A percentile compares a stretch with the other conserved stretches of the same genome.
These are phyloP conservation scores for Notarius lentiginosus DNA, from an alignment of 2,113 vertebrate genomes.

Conservation along the genomic window DNA sequence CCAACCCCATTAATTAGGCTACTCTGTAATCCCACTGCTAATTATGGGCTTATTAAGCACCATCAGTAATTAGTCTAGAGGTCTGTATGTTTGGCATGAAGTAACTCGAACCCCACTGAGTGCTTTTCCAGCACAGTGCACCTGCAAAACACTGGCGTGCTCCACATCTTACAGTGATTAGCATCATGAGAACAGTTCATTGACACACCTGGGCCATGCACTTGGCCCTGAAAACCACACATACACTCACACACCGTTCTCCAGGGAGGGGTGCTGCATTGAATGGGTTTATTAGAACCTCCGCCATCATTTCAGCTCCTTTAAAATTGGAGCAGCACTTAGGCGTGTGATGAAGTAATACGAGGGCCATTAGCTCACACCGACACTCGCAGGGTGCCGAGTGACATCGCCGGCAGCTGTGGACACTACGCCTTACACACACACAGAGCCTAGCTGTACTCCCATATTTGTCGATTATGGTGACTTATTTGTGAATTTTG, in stretches of 20 bases:
- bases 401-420: slow-evolving; percentile 77
- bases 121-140: slow-evolving; percentile 26
- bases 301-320: slow-evolving; percentile 67
- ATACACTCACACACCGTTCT: slow-evolving; percentile 37
- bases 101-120: slow-evolving; percentile 24
- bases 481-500: not conserved
- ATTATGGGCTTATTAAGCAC: slow-evolving; percentile 35
- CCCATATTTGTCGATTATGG: not conserved
- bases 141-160: slow-evolving; percentile 39
- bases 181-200: slow-evolving; percentile 54
- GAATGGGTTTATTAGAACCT: slow-evolving; percentile 75
- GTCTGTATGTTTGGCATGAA: slow-evolving; percentile 13
- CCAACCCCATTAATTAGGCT: slow-evolving; percentile 2
- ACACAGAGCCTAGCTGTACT: not conserved
- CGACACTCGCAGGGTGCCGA: slow-evolving; percentile 68
- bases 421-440: slow-evolving; percentile 56
- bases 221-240: slow-evolving; percentile 49
- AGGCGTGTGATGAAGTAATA: slow-evolving; percentile 76
- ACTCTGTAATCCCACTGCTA: slow-evolving; percentile 1
- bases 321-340: slow-evolving; percentile 74
- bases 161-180: slow-evolving; percentile 35
- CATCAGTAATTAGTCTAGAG: slow-evolving; percentile 32
- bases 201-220: slow-evolving; percentile 67
- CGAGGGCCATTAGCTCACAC: slow-evolving; percentile 72
- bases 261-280: slow-evolving; percentile 54